phyloP scores from a whole-genome alignment of 1,140 invertebrate genomes.

The Mycetomoellerius zeteki region DNA sequence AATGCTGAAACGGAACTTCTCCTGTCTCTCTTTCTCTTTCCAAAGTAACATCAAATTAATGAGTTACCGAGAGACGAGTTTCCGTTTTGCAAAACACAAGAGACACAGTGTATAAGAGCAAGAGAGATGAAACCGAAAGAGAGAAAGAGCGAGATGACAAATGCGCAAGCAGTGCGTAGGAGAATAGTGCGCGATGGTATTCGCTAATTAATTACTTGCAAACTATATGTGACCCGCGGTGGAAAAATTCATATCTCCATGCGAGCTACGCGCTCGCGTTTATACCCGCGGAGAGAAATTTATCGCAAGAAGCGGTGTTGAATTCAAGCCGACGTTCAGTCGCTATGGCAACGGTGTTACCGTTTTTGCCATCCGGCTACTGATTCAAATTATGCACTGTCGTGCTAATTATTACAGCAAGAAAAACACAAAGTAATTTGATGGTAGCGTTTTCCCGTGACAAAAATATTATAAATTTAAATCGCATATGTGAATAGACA shows the following conservation, averaged over 20 bases:
- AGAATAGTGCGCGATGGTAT: slow-evolving; percentile 58
- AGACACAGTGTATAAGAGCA: not conserved
- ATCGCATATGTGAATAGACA: too few relatives aligned
- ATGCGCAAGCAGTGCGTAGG: slow-evolving; percentile 27
- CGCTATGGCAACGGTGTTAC: not conserved
- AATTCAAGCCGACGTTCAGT: slow-evolving; percentile 13
- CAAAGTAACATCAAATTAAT: slow-evolving; percentile 69
- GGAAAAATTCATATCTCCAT: slow-evolving; percentile 50
- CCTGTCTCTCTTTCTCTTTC: slow-evolving; percentile 5
- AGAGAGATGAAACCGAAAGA: not conserved
- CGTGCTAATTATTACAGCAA: slow-evolving; percentile 32
- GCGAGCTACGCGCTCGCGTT: slow-evolving; percentile 18
- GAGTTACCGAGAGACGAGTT: slow-evolving; percentile 66
- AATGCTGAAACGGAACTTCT: slow-evolving; percentile 47
- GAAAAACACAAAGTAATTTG: slow-evolving; percentile 21
- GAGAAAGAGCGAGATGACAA: not conserved
- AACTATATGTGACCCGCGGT: slow-evolving; percentile 40
- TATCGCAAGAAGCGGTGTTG: slow-evolving; percentile 34
- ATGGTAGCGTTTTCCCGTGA: not conserved
- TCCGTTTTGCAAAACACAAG: slow-evolving; percentile 56
- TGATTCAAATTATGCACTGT: slow-evolving; percentile 15
- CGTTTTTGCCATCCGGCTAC: not conserved
- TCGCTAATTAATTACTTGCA: slow-evolving; percentile 69
- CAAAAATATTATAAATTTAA: slow-evolving; percentile 23
- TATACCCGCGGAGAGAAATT: slow-evolving; percentile 36